phyloP scores from a whole-genome alignment of 2,797 vertebrate genomes.

The Triplophysa bombifrons region DNA sequence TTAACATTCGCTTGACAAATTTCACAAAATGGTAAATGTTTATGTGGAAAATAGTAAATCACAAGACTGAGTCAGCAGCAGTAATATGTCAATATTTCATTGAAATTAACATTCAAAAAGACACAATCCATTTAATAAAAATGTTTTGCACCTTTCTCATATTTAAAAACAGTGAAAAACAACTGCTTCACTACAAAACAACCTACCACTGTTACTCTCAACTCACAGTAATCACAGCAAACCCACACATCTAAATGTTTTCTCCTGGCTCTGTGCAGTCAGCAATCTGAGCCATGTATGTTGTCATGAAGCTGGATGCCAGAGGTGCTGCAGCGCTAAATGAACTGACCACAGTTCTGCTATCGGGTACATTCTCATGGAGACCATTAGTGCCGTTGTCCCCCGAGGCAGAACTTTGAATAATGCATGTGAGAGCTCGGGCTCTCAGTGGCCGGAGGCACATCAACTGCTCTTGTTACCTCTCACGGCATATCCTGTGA shows the following conservation, averaged over 20 bases:
- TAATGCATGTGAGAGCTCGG: slow-evolving; percentile 55
- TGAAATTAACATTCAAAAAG: no score
- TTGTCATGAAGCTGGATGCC: slow-evolving; percentile 55
- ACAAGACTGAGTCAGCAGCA: no score
- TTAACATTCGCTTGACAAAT: no score
- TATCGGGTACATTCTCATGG: slow-evolving; percentile 57
- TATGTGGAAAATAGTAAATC: no score
- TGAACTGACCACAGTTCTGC: slow-evolving; percentile 51
- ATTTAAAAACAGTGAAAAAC: no score
- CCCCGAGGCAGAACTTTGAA: slow-evolving; percentile 51
- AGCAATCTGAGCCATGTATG: slow-evolving; percentile 46
- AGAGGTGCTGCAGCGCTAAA: slow-evolving; percentile 54
- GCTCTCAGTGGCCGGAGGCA: slow-evolving; percentile 41
- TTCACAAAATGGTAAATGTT: no score
- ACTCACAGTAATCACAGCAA: neutral
- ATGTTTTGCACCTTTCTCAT: no score
- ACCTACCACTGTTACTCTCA: no score
- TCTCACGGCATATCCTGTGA: slow-evolving; percentile 54
- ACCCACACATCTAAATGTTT: neutral
- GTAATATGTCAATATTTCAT: no score
- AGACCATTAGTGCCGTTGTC: slow-evolving; percentile 49
- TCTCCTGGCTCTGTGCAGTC: neutral
- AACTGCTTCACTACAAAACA: no score
- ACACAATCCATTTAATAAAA: no score
- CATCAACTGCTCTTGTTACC: slow-evolving; percentile 54